Conservation (phyloP, 2,888 invertebrate species). For the Drosophila hawaiiensis region DNA sequence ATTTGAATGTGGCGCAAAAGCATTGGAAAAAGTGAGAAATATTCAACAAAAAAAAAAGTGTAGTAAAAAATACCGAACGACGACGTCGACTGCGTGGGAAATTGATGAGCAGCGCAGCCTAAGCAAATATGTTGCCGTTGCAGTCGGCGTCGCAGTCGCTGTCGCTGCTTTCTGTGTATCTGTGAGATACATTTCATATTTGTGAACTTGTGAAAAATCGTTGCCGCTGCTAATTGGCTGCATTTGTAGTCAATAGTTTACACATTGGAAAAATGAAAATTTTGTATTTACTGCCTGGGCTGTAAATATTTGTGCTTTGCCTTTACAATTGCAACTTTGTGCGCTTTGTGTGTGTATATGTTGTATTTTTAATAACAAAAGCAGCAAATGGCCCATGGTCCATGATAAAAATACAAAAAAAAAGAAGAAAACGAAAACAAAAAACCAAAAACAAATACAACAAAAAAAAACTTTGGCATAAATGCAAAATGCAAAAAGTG, state of each 20-base stretch:
- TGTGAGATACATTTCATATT: conserved; percentile 62
- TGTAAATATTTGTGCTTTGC: conserved; percentile 66
- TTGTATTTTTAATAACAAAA: conserved; percentile 72
- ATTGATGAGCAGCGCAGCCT: conserved; percentile 64
- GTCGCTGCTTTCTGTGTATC: conserved; percentile 30
- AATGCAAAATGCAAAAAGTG: conserved; percentile 24
- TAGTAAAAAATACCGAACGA: conserved; percentile 64
- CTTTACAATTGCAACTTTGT: conserved; percentile 42
- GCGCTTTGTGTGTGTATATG: conserved; percentile 19
- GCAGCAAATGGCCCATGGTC: conserved; percentile 73
- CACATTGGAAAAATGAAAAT: conserved; percentile 60
- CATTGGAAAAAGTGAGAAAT: conserved; percentile 54
- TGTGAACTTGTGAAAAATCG: conserved; percentile 77
- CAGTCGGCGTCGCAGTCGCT: conserved; percentile 16
- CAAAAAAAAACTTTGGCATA: conserved; percentile 23
- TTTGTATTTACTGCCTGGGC: conserved; percentile 39
- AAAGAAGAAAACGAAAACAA: conserved; percentile 23
- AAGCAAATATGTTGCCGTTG: conserved; percentile 52
- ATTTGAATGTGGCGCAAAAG: conserved; percentile 57
- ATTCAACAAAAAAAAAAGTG: conserved; percentile 49
- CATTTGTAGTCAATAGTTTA: conserved; percentile 69
- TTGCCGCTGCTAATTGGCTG: conserved; percentile 72
- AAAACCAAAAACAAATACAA: conserved; percentile 31
- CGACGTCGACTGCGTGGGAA: conserved; percentile 63
- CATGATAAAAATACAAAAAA: conserved; percentile 47